Conservation (phyloP, 2,888 invertebrate species). For the Melinaea menophilus region DNA sequence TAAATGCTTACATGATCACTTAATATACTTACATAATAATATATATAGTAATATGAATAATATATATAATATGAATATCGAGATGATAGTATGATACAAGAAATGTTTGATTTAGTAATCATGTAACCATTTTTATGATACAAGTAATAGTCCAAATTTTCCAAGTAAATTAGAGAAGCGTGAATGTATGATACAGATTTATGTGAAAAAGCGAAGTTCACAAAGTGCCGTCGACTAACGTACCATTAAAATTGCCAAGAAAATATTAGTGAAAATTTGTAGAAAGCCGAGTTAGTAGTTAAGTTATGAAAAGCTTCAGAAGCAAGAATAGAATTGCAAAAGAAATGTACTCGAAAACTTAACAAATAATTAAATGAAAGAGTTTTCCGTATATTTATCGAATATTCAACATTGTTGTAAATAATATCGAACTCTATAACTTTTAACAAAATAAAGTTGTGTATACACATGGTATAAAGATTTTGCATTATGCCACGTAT, state of each 20-base stretch:
- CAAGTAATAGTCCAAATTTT: neutral
- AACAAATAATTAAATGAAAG: too few relatives aligned
- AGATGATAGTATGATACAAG: neutral
- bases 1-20: slow-evolving; percentile 1
- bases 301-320: slow-evolving; percentile 28
- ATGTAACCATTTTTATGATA: neutral
- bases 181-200: slow-evolving; percentile 37
- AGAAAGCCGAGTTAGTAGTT: slow-evolving; percentile 18
- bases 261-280: slow-evolving; percentile 26
- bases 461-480: too few relatives aligned
- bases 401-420: too few relatives aligned
- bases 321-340: slow-evolving; percentile 17
- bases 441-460: too few relatives aligned
- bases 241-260: slow-evolving; percentile 15
- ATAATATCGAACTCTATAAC: too few relatives aligned
- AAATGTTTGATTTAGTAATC: neutral
- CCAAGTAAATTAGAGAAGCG: slow-evolving; percentile 24
- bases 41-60: neutral
- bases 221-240: slow-evolving; percentile 14
- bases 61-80: neutral
- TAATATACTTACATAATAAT: neutral
- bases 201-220: slow-evolving; percentile 19
- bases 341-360: neutral
- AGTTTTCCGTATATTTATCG: too few relatives aligned
- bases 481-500: neutral